A percentile compares a stretch with the other conserved stretches of the same genome.
phyloP scores from a whole-genome alignment of 2,113 vertebrate species.

The Salvator merianae region DNA sequence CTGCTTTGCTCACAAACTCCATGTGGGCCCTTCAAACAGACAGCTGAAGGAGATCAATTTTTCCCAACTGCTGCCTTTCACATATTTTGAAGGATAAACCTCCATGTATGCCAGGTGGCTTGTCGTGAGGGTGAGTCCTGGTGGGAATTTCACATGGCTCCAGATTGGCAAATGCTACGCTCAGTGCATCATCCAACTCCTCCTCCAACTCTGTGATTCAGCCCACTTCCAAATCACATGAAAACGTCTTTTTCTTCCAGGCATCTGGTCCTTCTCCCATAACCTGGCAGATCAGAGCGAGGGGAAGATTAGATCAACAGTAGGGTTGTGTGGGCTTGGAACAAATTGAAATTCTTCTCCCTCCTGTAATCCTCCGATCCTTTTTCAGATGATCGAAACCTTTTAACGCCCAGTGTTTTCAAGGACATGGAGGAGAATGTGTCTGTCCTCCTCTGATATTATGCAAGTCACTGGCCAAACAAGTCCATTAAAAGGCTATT shows the following conservation, averaged over 20 bases:
- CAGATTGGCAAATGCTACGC: too few relatives aligned
- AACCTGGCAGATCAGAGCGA: neutral
- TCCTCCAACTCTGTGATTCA: neutral
- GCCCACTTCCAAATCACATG: neutral
- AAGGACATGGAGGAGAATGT: neutral
- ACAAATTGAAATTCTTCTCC: too few relatives aligned
- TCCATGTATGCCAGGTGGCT: too few relatives aligned
- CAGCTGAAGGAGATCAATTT: neutral
- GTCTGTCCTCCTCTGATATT: neutral
- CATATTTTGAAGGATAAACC: too few relatives aligned
- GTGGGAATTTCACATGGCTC: too few relatives aligned
- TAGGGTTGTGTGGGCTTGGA: neutral
- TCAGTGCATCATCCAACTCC: neutral
- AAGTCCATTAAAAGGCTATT: neutral
- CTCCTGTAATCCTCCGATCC: neutral
- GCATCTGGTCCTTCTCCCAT: conserved; percentile 2
- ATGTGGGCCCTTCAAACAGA: too few relatives aligned
- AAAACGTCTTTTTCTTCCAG: neutral
- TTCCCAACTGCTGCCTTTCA: too few relatives aligned
- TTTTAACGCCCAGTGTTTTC: neutral
- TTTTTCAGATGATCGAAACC: neutral
- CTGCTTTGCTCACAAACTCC: neutral
- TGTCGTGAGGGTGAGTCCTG: too few relatives aligned
- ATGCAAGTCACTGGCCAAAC: neutral
- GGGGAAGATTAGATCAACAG: too few relatives aligned